Conservation (phyloP, 2,797 vertebrate species). For the Phylloscopus collybita region DNA sequence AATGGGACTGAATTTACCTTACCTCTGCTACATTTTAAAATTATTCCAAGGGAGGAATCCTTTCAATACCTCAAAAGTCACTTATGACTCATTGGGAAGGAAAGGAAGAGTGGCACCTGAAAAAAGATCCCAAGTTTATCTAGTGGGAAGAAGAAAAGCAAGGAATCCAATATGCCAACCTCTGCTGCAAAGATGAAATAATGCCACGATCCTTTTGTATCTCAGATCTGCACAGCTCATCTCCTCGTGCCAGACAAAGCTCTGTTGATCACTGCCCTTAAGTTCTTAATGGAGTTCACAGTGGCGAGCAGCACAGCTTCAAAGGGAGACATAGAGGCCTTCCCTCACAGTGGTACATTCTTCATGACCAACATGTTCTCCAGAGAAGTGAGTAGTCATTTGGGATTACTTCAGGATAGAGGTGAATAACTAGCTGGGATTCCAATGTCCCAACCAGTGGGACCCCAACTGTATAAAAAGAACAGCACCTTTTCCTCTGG, state of each 20-base stretch:
- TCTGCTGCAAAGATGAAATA: neutral
- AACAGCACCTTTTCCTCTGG: fast-evolving
- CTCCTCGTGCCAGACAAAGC: fast-evolving
- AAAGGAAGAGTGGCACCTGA: neutral
- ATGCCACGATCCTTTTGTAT: neutral
- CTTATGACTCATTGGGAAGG: neutral
- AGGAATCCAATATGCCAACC: neutral
- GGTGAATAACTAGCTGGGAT: neutral
- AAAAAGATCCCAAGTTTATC: neutral
- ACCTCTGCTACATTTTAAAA: neutral
- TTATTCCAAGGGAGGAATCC: neutral
- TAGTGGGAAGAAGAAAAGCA: neutral
- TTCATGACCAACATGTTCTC: neutral
- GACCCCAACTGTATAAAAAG: neutral
- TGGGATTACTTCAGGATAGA: neutral
- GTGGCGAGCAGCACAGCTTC: neutral
- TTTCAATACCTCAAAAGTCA: neutral
- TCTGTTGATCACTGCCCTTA: neutral
- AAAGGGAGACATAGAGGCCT: neutral
- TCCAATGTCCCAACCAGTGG: neutral
- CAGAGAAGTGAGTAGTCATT: neutral
- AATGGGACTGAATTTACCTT: neutral
- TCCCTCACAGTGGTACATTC: neutral
- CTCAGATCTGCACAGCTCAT: neutral
- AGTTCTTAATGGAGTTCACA: neutral